A percentile compares a stretch with the other conserved stretches of the same genome.
phyloP scores from a whole-genome alignment of 2,888 invertebrate genomes.

The Cheilosia impressa region DNA sequence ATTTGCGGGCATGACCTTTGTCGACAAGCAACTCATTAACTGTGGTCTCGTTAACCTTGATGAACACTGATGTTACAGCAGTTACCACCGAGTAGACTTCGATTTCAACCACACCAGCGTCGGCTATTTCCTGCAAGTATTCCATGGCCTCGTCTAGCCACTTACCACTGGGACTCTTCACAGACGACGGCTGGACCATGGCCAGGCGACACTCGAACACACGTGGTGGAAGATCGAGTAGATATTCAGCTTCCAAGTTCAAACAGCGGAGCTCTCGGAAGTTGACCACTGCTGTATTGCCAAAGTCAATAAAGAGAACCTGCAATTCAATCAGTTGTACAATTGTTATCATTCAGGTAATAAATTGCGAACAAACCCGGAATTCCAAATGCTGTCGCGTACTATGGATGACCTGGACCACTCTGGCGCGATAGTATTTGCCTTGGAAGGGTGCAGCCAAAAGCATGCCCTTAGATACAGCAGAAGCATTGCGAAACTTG shows the following conservation, averaged over 20 bases:
- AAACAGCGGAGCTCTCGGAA: constrained; percentile 84
- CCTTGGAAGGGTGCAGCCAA: constrained; percentile 86
- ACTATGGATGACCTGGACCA: constrained; percentile 82
- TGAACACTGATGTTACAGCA: constrained; percentile 88
- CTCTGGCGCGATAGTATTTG: constrained; percentile 86
- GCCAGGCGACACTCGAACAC: constrained; percentile 90
- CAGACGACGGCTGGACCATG: constrained; percentile 88
- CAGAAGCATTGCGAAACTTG: constrained; percentile 77
- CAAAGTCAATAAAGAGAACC: constrained; percentile 92
- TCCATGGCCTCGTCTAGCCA: constrained; percentile 86
- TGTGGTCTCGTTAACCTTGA: constrained; percentile 84
- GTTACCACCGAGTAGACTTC: constrained; percentile 89
- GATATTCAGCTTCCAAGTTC: constrained; percentile 76
- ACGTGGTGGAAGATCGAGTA: constrained; percentile 84
- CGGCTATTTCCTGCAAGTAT: constrained; percentile 83
- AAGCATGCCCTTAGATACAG: constrained; percentile 84
- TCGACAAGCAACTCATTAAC: constrained; percentile 88
- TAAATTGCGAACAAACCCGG: constrained; percentile 69
- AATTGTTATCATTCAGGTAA: no score
- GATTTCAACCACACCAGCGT: constrained; percentile 81
- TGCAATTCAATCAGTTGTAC: constrained; percentile 79
- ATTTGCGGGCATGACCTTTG: constrained; percentile 86
- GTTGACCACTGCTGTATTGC: constrained; percentile 85
- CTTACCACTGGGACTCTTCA: constrained; percentile 85
- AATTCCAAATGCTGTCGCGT: constrained; percentile 77